phyloP scores from a whole-genome alignment of 2,113 vertebrate genomes.

The Xenus cinereus region DNA sequence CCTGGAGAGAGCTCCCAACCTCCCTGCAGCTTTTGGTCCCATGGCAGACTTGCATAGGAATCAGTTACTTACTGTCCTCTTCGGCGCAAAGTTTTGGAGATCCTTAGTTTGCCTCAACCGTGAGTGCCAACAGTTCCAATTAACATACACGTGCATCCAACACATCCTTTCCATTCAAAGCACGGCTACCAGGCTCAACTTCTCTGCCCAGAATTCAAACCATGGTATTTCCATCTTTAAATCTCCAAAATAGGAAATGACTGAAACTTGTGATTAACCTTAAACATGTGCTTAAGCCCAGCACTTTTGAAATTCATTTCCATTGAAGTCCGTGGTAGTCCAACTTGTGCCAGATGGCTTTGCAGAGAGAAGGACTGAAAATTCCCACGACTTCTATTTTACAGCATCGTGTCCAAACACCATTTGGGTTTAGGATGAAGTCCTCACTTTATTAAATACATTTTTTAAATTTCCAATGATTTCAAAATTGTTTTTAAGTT shows the following conservation, averaged over 20 bases:
- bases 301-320: background rate
- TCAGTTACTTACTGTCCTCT: background rate
- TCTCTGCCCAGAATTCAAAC: background rate
- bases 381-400: background rate
- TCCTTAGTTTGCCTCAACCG: background rate
- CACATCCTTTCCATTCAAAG: background rate
- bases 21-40: background rate
- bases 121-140: background rate
- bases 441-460: background rate
- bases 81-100: background rate
- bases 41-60: background rate
- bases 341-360: background rate
- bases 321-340: background rate
- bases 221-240: background rate
- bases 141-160: background rate
- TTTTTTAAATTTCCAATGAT: background rate
- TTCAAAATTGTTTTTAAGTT: background rate
- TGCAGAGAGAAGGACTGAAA: background rate
- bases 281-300: background rate
- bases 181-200: background rate
- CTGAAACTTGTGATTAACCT: background rate
- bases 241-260: background rate
- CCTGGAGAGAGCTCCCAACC: background rate
- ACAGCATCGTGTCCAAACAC: background rate
- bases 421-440: background rate